These are phyloP conservation scores for Equus przewalskii DNA, from an alignment of 2,113 vertebrate species.

Conservation along the genomic window DNA sequence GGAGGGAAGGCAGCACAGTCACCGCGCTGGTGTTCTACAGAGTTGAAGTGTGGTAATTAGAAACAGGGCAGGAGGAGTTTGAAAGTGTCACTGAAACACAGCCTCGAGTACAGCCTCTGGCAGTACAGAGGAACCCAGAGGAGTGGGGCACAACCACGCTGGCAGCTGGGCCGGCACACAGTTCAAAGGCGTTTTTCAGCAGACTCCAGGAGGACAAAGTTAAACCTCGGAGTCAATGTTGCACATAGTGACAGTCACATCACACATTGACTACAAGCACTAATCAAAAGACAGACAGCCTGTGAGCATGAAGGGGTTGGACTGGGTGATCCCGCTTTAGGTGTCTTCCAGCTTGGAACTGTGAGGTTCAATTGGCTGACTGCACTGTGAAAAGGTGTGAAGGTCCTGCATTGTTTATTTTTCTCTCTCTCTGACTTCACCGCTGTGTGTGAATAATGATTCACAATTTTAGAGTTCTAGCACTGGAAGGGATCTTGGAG, in stretches of 20 bases:
- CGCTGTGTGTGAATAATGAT: not conserved
- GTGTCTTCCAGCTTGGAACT: not conserved
- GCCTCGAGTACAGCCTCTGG: not conserved
- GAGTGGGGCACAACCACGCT: rapidly evolving
- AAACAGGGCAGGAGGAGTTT: not conserved
- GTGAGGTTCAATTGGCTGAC: not conserved
- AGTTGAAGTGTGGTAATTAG: not conserved
- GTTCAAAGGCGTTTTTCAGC: not conserved
- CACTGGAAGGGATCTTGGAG: not conserved
- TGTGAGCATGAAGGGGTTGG: not conserved
- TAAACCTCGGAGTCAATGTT: not conserved
- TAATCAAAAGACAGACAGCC: not conserved
- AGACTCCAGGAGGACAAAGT: not conserved
- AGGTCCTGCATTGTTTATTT: not conserved
- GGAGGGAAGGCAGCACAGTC: not conserved
- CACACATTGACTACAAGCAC: not conserved
- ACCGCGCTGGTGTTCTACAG: rapidly evolving
- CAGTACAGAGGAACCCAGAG: not conserved
- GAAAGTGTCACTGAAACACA: not conserved
- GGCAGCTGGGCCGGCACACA: not conserved
- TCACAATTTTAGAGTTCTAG: not conserved
- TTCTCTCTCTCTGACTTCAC: not conserved
- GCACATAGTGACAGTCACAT: not conserved
- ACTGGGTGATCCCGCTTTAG: not conserved
- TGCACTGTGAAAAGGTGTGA: not conserved